Evolutionary conservation across 2,113 vertebrate genomes (phyloP).

Genomic region (Noctilio leporinus): DNA sequence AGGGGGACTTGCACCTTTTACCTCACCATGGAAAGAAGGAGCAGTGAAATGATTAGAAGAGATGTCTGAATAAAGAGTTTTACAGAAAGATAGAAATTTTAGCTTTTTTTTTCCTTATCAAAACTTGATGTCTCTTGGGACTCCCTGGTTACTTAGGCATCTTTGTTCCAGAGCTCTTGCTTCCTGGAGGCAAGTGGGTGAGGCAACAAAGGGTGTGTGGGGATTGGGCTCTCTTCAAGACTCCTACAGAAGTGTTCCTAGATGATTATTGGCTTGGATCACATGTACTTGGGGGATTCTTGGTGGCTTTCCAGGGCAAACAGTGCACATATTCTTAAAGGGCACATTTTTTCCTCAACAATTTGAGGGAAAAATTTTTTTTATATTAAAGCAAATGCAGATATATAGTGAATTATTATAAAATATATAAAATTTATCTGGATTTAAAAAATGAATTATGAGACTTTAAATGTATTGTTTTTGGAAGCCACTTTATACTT

Average conservation of each 20-base stretch:
- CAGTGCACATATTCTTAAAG: not conserved
- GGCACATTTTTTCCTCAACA: not conserved
- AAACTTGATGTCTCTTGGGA: not conserved
- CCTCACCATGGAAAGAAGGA: not conserved
- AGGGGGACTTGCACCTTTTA: not conserved
- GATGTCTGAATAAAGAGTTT: not conserved
- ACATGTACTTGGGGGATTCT: not conserved
- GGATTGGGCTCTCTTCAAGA: not conserved
- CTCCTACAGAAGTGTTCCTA: not conserved
- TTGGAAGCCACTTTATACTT: not conserved
- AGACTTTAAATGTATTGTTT: not conserved
- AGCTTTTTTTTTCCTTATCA: not conserved
- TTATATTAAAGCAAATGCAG: conserved; percentile 6
- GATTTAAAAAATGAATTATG: conserved; percentile 4
- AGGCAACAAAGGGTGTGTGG: not conserved
- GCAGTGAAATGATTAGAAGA: not conserved
- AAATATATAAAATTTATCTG: not conserved
- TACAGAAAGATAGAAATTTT: not conserved
- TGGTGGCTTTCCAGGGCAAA: conserved; percentile 32
- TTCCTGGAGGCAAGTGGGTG: not conserved
- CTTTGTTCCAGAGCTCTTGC: not conserved
- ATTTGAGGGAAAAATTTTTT: conserved; percentile 12
- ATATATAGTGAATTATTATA: not conserved
- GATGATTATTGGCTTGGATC: not conserved
- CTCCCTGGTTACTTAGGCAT: not conserved